phyloP scores from a whole-genome alignment of 92 coral and sea anemone species.

The Phenganax subtilis region DNA sequence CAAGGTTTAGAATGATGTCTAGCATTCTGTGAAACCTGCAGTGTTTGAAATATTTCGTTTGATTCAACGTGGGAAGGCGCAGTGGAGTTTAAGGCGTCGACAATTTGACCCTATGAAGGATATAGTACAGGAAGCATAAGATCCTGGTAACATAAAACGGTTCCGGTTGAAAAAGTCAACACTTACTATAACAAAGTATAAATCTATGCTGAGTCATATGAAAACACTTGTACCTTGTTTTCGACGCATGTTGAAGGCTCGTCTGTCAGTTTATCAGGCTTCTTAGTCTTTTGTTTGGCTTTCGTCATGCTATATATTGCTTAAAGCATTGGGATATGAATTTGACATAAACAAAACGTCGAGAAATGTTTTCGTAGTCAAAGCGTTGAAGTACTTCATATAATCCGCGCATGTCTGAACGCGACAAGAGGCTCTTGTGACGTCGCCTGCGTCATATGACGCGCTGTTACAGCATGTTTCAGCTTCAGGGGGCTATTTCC shows the following conservation, averaged over 20 bases:
- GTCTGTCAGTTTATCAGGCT: constrained; percentile 74
- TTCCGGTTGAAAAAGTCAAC: not conserved
- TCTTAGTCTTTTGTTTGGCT: constrained; percentile 85
- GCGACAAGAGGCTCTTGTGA: not conserved
- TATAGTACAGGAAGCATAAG: not conserved
- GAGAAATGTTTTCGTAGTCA: not conserved
- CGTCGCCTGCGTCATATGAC: constrained; percentile 12
- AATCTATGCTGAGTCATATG: not conserved
- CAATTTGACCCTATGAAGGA: constrained; percentile 4
- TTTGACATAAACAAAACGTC: constrained; percentile 3
- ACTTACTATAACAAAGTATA: not conserved
- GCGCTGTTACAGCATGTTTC: not conserved
- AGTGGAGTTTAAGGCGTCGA: constrained; percentile 1
- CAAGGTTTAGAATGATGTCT: constrained; percentile 74
- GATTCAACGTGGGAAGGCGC: constrained; percentile 55
- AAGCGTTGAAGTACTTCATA: not conserved
- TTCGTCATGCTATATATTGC: constrained; percentile 65
- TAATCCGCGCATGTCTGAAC: constrained; percentile 5
- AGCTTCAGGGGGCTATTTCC: too few relatives aligned
- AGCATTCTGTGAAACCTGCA: constrained; percentile 50
- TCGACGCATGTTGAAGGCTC: constrained; percentile 48
- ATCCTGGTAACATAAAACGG: not conserved
- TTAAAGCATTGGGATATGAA: not conserved
- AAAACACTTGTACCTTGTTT: constrained; percentile 54
- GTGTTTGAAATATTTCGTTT: constrained; percentile 54